Percentiles rank a stretch among this genome's conserved stretches.
phyloP scores from a whole-genome alignment of 2,797 vertebrate species.

The Allobates femoralis region DNA sequence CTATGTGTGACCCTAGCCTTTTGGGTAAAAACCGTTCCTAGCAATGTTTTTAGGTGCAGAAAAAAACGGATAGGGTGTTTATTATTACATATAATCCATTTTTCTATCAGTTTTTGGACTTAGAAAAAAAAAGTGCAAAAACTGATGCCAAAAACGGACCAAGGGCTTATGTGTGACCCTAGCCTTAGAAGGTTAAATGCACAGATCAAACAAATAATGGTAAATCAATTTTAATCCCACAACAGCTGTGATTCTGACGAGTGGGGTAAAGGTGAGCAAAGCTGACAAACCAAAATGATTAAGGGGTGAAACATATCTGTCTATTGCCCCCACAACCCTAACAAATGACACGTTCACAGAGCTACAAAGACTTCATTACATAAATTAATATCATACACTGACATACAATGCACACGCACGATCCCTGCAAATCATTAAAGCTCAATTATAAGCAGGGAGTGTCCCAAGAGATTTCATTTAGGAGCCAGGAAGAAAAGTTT shows the following conservation, averaged over 20 bases:
- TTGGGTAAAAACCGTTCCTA: too few relatives aligned
- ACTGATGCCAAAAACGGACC: too few relatives aligned
- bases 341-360: background rate
- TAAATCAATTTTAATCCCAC: too few relatives aligned
- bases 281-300: background rate
- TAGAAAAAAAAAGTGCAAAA: too few relatives aligned
- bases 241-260: background rate
- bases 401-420: background rate
- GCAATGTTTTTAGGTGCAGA: too few relatives aligned
- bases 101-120: too few relatives aligned
- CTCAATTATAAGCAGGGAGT: slow-evolving; percentile 29
- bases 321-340: background rate
- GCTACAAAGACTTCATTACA: background rate
- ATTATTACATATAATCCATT: too few relatives aligned
- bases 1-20: too few relatives aligned
- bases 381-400: slow-evolving; percentile 19
- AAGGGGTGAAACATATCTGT: background rate
- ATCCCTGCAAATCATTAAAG: slow-evolving; percentile 37
- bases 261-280: background rate
- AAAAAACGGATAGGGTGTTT: too few relatives aligned
- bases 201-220: too few relatives aligned
- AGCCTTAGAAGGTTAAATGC: too few relatives aligned
- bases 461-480: background rate
- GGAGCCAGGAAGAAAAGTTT: background rate
- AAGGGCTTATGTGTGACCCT: too few relatives aligned